Percentiles rank a stretch among this genome's conserved stretches.
Conservation (phyloP, 2,888 invertebrate genomes). For the Zele albiditarsus region DNA sequence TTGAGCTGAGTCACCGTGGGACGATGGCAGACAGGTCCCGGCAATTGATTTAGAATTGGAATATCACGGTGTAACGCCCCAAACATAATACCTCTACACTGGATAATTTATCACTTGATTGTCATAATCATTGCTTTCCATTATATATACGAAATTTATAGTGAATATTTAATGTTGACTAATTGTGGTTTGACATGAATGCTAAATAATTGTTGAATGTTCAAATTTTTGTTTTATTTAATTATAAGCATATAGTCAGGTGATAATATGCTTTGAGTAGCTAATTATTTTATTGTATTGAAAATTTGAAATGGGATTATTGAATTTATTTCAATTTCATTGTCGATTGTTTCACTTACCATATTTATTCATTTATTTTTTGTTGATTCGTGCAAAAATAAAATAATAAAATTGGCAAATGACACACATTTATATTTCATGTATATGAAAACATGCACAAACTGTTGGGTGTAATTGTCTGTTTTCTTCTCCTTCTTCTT, state of each 20-base stretch:
- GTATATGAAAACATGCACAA: constrained; percentile 3
- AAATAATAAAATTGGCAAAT: not conserved
- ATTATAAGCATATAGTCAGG: not conserved
- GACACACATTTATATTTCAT: constrained; percentile 5
- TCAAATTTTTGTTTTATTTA: not conserved
- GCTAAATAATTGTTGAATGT: not conserved
- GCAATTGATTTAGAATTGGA: constrained; percentile 21
- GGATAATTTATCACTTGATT: constrained; percentile 8
- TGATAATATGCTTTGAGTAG: not conserved
- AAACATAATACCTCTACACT: not conserved
- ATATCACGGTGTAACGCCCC: constrained; percentile 1
- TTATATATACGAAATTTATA: not conserved
- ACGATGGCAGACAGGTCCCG: constrained; percentile 8
- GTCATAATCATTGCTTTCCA: not conserved
- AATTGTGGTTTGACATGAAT: not conserved
- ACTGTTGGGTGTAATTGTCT: not conserved
- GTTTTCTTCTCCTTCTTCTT: not conserved
- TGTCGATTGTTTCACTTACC: not conserved
- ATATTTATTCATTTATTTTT: not conserved
- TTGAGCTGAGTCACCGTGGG: constrained; percentile 9
- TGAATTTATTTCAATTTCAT: not conserved
- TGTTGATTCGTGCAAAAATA: not conserved
- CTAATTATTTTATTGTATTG: too few species aligned
- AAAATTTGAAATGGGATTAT: too few species aligned
- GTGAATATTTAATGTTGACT: not conserved